Base-by-base conservation (phyloP, 1,140 invertebrate species). In the Augochlora pura region DNA sequence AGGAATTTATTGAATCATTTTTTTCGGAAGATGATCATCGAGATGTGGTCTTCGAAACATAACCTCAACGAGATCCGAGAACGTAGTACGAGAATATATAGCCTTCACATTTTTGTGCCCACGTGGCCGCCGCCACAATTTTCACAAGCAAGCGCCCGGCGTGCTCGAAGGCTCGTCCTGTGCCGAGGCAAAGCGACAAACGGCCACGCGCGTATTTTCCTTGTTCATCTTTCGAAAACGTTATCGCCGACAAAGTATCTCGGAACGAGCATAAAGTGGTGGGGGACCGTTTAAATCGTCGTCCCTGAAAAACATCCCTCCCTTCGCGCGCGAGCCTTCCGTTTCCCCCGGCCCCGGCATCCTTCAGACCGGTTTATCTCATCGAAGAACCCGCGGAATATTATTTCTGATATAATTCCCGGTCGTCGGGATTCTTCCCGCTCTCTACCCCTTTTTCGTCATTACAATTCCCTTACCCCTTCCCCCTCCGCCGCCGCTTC, bases 391-490 rank as follows among this genome's bases (percentile, higher is more conserved):
- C 67, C 68, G 57, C 49, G 60, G 76, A 79, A 86, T 74, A 81
- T 83, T 81, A 80, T 80, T 86, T 71, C 66, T 69, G 74, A 85
- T 72, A 63, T 72, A 80, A 66, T 67, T 80, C 70, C 23, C 39
- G 12, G 42, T 64, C 57, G 63, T 75, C 63, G 65, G 62, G 38
- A 25, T 72, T 86, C 78, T 42, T 27, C 66, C 32, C 23, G 46
- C 21, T 46, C 23, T 10, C 46, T 27, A 14, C 39, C 71, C 59
- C 73, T 84, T 86, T 87, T 78, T 83, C 77, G 62, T 75, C 71
- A 21, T 66, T 77, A 67, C 67, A 70, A 72, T 73, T 46, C 10
- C 12, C 10, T 12, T 14, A 68, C 72, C n/a, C 38, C 69, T 57
- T 66, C 60, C 80, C 66, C 65, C 27, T 3, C 10, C 9, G 10